A percentile compares a stretch with the other conserved stretches of the same genome.
Conservation (phyloP, 2,113 vertebrate species). For the Rhagologus leucostigma region DNA sequence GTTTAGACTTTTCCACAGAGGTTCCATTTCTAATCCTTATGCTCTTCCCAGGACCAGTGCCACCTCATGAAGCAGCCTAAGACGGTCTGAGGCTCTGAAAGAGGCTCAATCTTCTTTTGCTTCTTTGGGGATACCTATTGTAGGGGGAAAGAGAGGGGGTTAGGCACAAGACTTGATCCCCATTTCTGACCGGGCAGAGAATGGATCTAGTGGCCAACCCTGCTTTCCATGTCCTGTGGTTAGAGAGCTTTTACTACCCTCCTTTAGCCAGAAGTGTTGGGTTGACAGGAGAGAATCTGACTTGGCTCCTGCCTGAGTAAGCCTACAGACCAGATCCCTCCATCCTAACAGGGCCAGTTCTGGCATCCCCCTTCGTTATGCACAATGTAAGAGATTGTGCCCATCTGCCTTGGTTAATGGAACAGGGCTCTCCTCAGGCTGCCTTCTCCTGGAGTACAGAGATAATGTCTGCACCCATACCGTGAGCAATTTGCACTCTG, state of each 20-base stretch:
- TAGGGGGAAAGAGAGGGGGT: not conserved
- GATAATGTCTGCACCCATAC: fast-evolving
- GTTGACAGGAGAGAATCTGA: not conserved
- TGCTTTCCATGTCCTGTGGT: not conserved
- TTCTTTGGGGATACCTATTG: not conserved
- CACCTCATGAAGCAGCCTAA: not conserved
- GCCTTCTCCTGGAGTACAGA: not conserved
- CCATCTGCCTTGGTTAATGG: not conserved
- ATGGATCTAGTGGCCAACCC: not conserved
- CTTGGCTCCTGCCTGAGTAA: not conserved
- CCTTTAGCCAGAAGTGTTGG: not conserved
- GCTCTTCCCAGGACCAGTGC: not conserved
- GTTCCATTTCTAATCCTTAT: not conserved
- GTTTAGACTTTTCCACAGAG: not conserved
- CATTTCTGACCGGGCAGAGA: fast-evolving
- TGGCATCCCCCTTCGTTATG: not conserved
- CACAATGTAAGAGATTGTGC: not conserved
- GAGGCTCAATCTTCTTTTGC: not conserved
- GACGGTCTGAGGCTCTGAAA: not conserved
- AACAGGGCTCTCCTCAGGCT: not conserved
- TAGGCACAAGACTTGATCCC: not conserved
- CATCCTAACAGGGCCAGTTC: not conserved
- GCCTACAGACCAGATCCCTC: not conserved
- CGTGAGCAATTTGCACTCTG: not conserved
- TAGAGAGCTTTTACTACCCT: not conserved